Base-by-base conservation (phyloP, 1,140 invertebrate species). In the Bombyx mori region DNA sequence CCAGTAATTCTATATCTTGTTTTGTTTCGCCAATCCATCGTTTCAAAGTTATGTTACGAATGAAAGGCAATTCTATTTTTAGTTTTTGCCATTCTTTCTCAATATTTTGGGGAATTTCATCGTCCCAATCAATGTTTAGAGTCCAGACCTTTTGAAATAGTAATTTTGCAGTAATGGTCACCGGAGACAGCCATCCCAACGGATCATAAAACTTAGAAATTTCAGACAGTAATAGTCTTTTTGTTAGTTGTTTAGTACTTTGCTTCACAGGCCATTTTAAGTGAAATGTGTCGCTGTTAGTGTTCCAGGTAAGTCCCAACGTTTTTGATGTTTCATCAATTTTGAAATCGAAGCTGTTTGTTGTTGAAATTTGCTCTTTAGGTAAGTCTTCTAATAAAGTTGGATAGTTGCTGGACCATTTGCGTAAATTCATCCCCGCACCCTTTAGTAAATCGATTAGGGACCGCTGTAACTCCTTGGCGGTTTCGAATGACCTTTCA, bases 81-180 rank as follows among this genome's bases (percentile, higher is more conserved):
- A 18, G 12, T 18, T 18, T 18, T 18, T 18, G 12, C 12, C 12
- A 18, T 18, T 18, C 12, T 18, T 18, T 18, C 12, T 18, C 12
- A 18, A 18, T 18, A 18, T 18, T 18, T 18, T 18, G 12, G 12
- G 12, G 12, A 1, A 18, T 18, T 18, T 18, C 12, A 18, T 18
- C 12, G 60, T 88, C 79, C 88, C 86, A 89, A 6, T 68, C 64
- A 8, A 75, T 42, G 18, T 72, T 58, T 22, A 4, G 8, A 45
- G 63, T 50, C 82, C 84, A 85, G 1, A 88, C 7, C 22, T 65
- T 56, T 73, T 89, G 86, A 35, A 89, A 63, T 1, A 88, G 52
- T 7, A 83, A 66, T 65, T 89, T 88, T 7, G 73, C 66, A n/a
- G 43, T 60, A 7, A 88, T 65, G 12, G 71, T 72, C 5, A 82